These are phyloP conservation scores for Pelmatolapia mariae DNA, from an alignment of 2,113 vertebrate species.

Conservation along the genomic window DNA sequence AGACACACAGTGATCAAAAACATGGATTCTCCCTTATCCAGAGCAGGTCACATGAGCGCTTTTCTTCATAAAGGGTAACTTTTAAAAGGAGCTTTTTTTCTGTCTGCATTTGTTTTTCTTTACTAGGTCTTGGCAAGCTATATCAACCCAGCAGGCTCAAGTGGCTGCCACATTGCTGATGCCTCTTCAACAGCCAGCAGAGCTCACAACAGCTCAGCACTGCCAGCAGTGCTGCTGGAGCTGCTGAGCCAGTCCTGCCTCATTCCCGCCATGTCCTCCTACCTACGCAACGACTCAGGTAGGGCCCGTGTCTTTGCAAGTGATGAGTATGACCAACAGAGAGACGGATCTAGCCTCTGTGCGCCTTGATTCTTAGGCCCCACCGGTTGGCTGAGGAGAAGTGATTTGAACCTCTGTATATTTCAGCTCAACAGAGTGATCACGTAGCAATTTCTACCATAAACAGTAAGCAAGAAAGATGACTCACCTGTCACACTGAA, in stretches of 20 bases:
- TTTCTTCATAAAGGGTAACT: neutral
- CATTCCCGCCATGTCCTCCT: constrained; percentile 97
- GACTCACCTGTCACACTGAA: neutral
- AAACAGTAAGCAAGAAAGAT: neutral
- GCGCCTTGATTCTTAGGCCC: neutral
- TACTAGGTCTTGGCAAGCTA: constrained; percentile 94
- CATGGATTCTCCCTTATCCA: neutral
- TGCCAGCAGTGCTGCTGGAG: constrained; percentile 89
- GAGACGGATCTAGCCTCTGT: neutral
- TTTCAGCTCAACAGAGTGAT: neutral
- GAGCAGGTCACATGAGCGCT: neutral
- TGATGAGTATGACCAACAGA: neutral
- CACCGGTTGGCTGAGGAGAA: neutral
- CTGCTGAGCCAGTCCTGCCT: constrained; percentile 96
- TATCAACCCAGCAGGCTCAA: constrained; percentile 88
- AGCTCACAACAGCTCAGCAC: constrained; percentile 85
- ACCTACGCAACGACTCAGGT: constrained; percentile 98
- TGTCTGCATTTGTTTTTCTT: neutral
- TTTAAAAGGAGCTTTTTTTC: neutral
- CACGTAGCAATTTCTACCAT: neutral
- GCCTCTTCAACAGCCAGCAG: constrained; percentile 74
- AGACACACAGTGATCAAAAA: neutral
- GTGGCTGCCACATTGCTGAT: constrained; percentile 76
- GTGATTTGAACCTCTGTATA: neutral
- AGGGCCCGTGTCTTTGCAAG: neutral